A percentile compares a stretch with the other conserved stretches of the same genome.
These are phyloP conservation scores for Pristionchus entomophagus DNA, from an alignment of 2,888 invertebrate genomes.

Conservation along the genomic window DNA sequence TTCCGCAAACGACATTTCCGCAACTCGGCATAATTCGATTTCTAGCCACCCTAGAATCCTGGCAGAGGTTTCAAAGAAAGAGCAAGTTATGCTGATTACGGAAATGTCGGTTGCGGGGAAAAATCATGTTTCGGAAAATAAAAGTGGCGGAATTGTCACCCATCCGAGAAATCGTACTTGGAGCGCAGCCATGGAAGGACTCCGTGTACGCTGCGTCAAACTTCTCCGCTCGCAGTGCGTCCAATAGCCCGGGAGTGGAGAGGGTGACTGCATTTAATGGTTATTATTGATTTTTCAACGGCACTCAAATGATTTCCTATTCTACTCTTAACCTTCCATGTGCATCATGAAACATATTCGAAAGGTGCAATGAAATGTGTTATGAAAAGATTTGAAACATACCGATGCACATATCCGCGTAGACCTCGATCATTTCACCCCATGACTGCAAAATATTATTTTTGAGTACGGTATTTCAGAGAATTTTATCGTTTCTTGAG, in stretches of 20 bases:
- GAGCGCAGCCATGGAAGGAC: constrained; percentile 2
- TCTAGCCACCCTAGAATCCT: not conserved
- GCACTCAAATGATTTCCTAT: too few species aligned
- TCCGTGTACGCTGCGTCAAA: constrained; percentile 33
- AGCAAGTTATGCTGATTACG: too few species aligned
- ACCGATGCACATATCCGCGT: not conserved
- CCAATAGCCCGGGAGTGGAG: not conserved
- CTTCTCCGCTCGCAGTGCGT: constrained; percentile 14
- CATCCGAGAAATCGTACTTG: not conserved
- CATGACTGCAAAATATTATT: constrained; percentile 27
- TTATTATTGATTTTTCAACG: too few species aligned
- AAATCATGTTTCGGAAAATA: too few species aligned
- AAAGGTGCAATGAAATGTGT: not conserved
- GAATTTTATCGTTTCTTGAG: too few species aligned
- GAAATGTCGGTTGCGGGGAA: too few species aligned
- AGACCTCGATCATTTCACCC: not conserved
- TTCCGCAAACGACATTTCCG: too few species aligned
- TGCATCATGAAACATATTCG: too few species aligned
- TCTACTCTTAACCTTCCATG: too few species aligned
- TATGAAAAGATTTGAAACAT: not conserved
- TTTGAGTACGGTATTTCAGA: too few species aligned
- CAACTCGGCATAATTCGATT: not conserved
- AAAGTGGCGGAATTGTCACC: too few species aligned
- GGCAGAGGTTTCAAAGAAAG: too few species aligned
- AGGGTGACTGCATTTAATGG: not conserved